A percentile compares a stretch with the other conserved stretches of the same genome.
phyloP scores from a whole-genome alignment of 2,888 invertebrate species.

The Chrysina gloriosa region DNA sequence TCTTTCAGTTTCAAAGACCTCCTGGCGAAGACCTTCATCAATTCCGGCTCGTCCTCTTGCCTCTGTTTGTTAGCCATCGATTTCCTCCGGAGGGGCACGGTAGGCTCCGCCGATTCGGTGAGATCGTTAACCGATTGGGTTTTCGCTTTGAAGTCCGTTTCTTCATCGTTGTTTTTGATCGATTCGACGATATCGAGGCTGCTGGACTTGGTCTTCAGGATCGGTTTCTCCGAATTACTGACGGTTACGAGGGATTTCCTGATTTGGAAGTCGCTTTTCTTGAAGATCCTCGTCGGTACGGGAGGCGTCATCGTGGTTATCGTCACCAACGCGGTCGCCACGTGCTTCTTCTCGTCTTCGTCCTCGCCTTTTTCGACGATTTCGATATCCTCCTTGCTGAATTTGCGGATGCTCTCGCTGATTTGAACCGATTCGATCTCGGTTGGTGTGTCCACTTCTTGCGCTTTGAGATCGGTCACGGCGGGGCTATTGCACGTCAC shows the following conservation, averaged over 20 bases:
- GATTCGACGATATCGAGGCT: conserved; percentile 69
- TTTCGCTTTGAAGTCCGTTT: conserved; percentile 39
- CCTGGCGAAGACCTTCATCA: conserved; percentile 85
- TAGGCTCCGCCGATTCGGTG: conserved; percentile 54
- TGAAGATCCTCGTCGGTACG: conserved; percentile 43
- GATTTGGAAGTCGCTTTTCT: conserved; percentile 45
- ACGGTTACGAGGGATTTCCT: conserved; percentile 46
- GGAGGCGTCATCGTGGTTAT: conserved; percentile 50
- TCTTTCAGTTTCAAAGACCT: conserved; percentile 85
- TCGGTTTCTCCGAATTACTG: conserved; percentile 60
- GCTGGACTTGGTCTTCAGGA: conserved; percentile 69
- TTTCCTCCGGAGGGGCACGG: conserved; percentile 71
- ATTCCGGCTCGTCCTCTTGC: conserved; percentile 79
- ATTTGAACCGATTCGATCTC: conserved; percentile 15
- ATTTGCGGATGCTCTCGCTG: conserved; percentile 55
- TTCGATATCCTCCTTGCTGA: conserved; percentile 66
- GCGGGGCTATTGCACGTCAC: background rate
- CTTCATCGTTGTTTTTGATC: conserved; percentile 52
- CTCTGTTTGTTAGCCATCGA: conserved; percentile 65
- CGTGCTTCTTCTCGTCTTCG: conserved; percentile 48
- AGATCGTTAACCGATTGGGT: conserved; percentile 41
- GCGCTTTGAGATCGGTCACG: background rate
- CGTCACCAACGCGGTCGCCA: conserved; percentile 49
- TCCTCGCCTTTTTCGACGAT: conserved; percentile 60
- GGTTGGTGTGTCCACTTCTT: conserved; percentile 8